Percentiles rank a stretch among this genome's conserved stretches.
phyloP scores from a whole-genome alignment of 2,797 vertebrate species.

The Mareca strepera region DNA sequence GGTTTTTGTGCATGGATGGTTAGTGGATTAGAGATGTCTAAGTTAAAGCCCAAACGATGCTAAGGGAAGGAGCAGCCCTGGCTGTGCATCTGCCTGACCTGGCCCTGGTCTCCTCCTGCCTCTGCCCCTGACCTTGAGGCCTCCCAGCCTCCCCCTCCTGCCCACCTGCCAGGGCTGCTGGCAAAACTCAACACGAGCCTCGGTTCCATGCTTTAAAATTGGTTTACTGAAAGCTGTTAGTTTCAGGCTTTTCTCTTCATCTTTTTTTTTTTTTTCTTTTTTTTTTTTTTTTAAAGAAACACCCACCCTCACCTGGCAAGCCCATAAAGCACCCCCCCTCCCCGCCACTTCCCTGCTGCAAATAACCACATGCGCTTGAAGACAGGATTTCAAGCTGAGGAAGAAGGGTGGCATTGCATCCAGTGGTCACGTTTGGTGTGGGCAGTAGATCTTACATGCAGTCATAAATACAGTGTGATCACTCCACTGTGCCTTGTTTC shows the following conservation, averaged over 20 bases:
- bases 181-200: background rate
- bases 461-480: background rate
- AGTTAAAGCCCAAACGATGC: background rate
- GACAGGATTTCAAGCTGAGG: background rate
- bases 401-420: background rate
- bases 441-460: background rate
- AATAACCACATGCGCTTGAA: background rate
- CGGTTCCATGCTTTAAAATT: background rate
- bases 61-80: background rate
- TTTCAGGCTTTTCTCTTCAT: background rate
- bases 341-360: accelerated
- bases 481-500: background rate
- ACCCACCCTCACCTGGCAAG: background rate
- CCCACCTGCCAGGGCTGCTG: background rate
- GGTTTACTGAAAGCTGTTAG: background rate
- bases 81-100: accelerated
- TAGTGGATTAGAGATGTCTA: slow-evolving; percentile 13
- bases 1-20: slow-evolving; percentile 57
- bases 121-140: accelerated
- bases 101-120: accelerated
- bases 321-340: background rate
- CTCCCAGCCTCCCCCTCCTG: background rate
- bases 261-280: background rate
- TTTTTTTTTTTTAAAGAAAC: background rate
- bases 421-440: background rate